These are phyloP conservation scores for Spilarctia lutea DNA, from an alignment of 2,888 invertebrate species.

Conservation along the genomic window DNA sequence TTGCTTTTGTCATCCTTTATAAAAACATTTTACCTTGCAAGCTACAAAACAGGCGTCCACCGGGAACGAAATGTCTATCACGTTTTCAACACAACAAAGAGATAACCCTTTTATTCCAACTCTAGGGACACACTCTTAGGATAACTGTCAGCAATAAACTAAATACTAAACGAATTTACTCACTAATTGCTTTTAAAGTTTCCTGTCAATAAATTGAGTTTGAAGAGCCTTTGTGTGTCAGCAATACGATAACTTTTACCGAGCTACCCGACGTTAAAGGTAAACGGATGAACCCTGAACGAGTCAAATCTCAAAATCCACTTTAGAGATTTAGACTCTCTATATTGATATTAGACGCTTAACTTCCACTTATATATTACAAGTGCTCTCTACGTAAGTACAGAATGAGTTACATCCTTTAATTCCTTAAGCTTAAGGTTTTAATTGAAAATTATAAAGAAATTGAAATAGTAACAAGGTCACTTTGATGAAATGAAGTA, in stretches of 20 bases:
- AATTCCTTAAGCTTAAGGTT: neutral
- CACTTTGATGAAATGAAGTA: neutral
- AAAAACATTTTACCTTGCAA: constrained; percentile 49
- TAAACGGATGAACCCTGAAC: constrained; percentile 21
- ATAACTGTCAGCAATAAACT: constrained; percentile 23
- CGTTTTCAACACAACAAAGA: constrained; percentile 22
- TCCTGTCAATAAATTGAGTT: constrained; percentile 7
- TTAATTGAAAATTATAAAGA: neutral
- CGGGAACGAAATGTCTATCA: constrained; percentile 43
- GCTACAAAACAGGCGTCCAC: constrained; percentile 45
- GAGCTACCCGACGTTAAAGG: constrained; percentile 12
- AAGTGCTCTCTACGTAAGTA: neutral
- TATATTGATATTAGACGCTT: constrained; percentile 9
- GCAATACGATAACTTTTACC: constrained; percentile 21
- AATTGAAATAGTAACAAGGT: neutral
- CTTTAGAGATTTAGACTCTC: constrained; percentile 10
- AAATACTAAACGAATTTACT: constrained; percentile 11
- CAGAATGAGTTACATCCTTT: neutral
- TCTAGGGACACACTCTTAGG: constrained; percentile 11
- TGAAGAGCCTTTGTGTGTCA: constrained; percentile 14
- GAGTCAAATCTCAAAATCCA: constrained; percentile 28
- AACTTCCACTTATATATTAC: neutral
- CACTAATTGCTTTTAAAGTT: constrained; percentile 18
- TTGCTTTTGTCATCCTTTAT: constrained; percentile 37
- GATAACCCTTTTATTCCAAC: constrained; percentile 39